A percentile compares a stretch with the other conserved stretches of the same genome.
Conservation (phyloP, 2,888 invertebrate species). For the Apodemia hepburni region DNA sequence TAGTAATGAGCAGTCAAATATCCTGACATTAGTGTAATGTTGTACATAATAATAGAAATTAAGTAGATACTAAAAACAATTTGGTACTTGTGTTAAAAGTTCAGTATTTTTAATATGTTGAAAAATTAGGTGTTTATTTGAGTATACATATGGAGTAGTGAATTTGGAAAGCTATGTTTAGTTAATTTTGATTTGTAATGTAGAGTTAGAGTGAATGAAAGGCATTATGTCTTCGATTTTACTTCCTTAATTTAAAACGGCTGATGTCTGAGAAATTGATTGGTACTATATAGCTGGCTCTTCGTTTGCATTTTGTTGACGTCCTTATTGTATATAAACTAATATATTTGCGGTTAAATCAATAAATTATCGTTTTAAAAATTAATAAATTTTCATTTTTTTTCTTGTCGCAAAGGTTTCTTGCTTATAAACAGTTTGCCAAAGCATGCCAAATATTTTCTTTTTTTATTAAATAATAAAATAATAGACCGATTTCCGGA, state of each 20-base stretch:
- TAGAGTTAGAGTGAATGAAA: conserved; percentile 21
- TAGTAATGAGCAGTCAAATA: conserved; percentile 71
- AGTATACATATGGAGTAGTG: conserved; percentile 60
- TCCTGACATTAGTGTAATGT: conserved; percentile 61
- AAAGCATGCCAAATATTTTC: not conserved
- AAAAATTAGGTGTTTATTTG: conserved; percentile 53
- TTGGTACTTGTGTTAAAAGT: conserved; percentile 60
- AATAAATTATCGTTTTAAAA: conserved; percentile 78
- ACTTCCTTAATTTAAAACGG: conserved; percentile 31
- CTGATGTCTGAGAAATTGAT: conserved; percentile 38
- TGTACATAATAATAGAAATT: conserved; percentile 63
- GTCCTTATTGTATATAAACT: conserved; percentile 75
- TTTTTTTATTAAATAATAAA: not conserved
- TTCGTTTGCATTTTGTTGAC: conserved; percentile 74
- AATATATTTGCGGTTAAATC: conserved; percentile 78
- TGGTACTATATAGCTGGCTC: conserved; percentile 50
- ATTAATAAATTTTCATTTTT: conserved; percentile 35
- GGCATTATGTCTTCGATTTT: conserved; percentile 3
- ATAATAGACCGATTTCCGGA: no score
- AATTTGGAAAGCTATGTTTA: conserved; percentile 45
- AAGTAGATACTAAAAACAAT: conserved; percentile 56
- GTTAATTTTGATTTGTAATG: conserved; percentile 34
- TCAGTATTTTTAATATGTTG: conserved; percentile 69
- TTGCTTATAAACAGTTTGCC: not conserved
- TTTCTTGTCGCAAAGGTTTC: not conserved